phyloP scores from a whole-genome alignment of 1,140 invertebrate genomes.

The Octopus sinensis region DNA sequence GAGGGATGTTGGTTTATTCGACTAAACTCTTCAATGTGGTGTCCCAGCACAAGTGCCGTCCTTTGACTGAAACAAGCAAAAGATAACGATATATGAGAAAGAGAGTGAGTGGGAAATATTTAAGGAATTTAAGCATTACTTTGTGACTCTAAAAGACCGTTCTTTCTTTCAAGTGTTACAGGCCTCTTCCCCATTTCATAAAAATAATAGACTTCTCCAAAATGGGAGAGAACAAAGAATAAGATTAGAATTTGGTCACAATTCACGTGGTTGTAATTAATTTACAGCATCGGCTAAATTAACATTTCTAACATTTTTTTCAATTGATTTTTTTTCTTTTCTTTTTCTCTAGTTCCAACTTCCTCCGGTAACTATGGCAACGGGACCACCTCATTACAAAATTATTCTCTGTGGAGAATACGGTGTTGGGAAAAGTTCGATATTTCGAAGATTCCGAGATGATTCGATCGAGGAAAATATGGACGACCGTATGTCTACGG shows the following conservation, averaged over 20 bases:
- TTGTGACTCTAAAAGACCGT: neutral
- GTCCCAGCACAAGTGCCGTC: no score
- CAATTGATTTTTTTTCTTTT: constrained; percentile 18
- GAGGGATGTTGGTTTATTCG: no score
- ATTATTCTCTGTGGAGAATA: constrained; percentile 93
- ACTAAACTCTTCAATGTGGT: no score
- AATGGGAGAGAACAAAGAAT: neutral
- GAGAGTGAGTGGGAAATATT: no score
- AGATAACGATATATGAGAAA: no score
- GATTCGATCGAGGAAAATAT: constrained; percentile 73
- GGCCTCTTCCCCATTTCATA: neutral
- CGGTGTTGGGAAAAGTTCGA: constrained; percentile 89
- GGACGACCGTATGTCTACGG: constrained; percentile 79
- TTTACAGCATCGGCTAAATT: neutral
- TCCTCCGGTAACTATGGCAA: constrained; percentile 57
- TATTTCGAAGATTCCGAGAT: constrained; percentile 85
- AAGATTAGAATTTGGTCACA: neutral
- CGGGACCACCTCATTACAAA: constrained; percentile 76
- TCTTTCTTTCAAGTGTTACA: neutral
- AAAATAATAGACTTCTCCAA: neutral
- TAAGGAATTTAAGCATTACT: no score
- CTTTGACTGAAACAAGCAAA: no score
- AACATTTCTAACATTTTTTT: constrained; percentile 13
- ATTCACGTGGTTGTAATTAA: neutral
- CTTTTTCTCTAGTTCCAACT: constrained; percentile 22